phyloP scores from a whole-genome alignment of 2,113 vertebrate species.

The Aramus guarauna region DNA sequence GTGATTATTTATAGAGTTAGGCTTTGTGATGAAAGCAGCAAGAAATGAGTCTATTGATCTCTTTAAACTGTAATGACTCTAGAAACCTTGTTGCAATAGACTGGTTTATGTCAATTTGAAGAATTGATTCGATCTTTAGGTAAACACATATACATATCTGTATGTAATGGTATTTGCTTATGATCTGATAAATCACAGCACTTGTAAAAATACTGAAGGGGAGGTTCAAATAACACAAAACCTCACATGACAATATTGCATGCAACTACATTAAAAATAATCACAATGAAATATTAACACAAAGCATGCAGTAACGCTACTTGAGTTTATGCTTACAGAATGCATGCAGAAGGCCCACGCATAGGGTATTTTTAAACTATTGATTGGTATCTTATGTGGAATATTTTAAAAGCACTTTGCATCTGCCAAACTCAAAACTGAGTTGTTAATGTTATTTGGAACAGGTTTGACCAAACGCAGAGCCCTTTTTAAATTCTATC shows the following conservation, averaged over 20 bases:
- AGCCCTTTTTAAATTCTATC: neutral
- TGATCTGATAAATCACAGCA: constrained; percentile 30
- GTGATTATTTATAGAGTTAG: neutral
- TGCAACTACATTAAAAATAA: constrained; percentile 56
- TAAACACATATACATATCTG: neutral
- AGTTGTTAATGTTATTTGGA: neutral
- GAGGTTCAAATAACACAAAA: constrained; percentile 32
- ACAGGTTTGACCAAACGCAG: neutral
- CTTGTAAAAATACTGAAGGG: constrained; percentile 31
- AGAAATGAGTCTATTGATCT: neutral
- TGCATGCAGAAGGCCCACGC: constrained; percentile 55
- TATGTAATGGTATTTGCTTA: constrained; percentile 29
- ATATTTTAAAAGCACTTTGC: neutral
- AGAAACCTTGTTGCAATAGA: neutral
- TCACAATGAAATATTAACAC: constrained; percentile 38
- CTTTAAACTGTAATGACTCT: neutral
- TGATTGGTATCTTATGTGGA: neutral
- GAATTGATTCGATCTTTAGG: neutral
- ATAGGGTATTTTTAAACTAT: neutral
- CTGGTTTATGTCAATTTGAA: neutral
- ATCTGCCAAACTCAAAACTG: neutral
- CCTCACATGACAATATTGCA: constrained; percentile 65
- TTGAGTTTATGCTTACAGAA: constrained; percentile 30
- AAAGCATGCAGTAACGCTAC: constrained; percentile 58
- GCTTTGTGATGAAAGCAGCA: neutral